Percentiles rank a stretch among this genome's conserved stretches.
Conservation (phyloP, 2,888 invertebrate species). For the Aradus depressus region DNA sequence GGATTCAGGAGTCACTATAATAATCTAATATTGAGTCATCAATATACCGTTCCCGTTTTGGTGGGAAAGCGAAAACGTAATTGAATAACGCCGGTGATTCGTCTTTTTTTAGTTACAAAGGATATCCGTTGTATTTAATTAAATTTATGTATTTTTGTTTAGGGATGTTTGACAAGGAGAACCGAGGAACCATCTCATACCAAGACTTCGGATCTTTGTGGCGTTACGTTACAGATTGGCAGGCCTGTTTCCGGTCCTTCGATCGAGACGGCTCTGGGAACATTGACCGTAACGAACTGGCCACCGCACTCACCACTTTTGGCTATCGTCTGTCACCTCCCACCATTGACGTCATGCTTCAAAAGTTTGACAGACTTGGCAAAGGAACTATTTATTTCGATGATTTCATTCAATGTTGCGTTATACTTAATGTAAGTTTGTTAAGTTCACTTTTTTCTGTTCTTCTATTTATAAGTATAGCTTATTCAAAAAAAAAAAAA, state of each 20-base stretch:
- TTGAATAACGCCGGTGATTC: too few relatives aligned
- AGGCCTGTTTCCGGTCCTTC: slow-evolving; percentile 86
- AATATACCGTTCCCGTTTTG: too few relatives aligned
- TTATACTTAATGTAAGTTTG: slow-evolving; percentile 76
- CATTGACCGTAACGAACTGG: slow-evolving; percentile 83
- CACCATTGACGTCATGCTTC: slow-evolving; percentile 66
- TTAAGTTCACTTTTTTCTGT: too few relatives aligned
- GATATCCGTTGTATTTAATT: neutral
- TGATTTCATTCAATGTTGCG: slow-evolving; percentile 95
- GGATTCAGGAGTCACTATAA: too few relatives aligned
- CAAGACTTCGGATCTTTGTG: slow-evolving; percentile 92
- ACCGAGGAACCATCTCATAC: slow-evolving; percentile 80
- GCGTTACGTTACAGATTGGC: slow-evolving; percentile 98
- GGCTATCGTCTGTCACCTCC: slow-evolving; percentile 78
- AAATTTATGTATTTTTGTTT: slow-evolving; percentile 35
- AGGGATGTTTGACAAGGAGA: slow-evolving; percentile 73
- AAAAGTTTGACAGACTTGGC: slow-evolving; percentile 91
- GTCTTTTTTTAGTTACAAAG: too few relatives aligned
- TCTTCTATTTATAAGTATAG: slow-evolving; percentile 14
- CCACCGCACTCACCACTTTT: slow-evolving; percentile 78
- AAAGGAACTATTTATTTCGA: slow-evolving; percentile 87
- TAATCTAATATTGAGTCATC: too few relatives aligned
- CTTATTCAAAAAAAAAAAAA: slow-evolving; percentile 1
- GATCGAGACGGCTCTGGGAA: slow-evolving; percentile 87
- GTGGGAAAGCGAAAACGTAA: too few relatives aligned